Percentiles rank a stretch among this genome's conserved stretches.
Conservation (phyloP, 2,113 vertebrate genomes). For the Aegithalos caudatus region DNA sequence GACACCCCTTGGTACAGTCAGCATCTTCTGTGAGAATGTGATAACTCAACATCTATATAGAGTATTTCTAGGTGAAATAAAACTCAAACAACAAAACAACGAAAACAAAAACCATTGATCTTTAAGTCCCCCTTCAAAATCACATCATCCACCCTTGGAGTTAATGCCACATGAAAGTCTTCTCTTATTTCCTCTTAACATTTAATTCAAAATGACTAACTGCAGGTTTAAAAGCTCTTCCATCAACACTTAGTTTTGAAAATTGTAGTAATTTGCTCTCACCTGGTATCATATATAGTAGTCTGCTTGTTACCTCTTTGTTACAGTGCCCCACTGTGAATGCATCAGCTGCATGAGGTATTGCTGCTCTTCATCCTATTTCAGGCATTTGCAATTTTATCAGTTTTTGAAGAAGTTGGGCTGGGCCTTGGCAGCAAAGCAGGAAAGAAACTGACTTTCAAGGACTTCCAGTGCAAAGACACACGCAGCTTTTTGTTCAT, state of each 20-base stretch:
- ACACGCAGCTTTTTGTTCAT: not conserved
- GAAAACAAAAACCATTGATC: not conserved
- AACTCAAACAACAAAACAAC: not conserved
- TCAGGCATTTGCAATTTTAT: not conserved
- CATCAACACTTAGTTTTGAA: not conserved
- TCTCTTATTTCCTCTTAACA: not conserved
- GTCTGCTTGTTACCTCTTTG: not conserved
- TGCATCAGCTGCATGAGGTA: not conserved
- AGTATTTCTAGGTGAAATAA: not conserved
- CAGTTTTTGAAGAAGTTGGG: not conserved
- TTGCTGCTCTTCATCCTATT: not conserved
- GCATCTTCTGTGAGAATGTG: not conserved
- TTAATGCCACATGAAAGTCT: not conserved
- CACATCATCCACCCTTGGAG: not conserved
- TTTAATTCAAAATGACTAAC: not conserved
- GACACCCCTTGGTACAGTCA: not conserved
- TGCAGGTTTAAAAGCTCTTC: not conserved
- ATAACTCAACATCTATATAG: not conserved
- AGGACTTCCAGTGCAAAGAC: not conserved
- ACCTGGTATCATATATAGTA: not conserved
- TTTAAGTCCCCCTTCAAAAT: not conserved
- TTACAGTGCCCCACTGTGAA: not conserved
- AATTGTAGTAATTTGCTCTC: not conserved
- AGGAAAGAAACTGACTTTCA: not conserved
- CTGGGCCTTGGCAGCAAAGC: not conserved